Percentiles rank a stretch among this genome's conserved stretches.
These are phyloP conservation scores for Hormaphis cornu DNA, from an alignment of 1,140 invertebrate species.

Conservation along the genomic window DNA sequence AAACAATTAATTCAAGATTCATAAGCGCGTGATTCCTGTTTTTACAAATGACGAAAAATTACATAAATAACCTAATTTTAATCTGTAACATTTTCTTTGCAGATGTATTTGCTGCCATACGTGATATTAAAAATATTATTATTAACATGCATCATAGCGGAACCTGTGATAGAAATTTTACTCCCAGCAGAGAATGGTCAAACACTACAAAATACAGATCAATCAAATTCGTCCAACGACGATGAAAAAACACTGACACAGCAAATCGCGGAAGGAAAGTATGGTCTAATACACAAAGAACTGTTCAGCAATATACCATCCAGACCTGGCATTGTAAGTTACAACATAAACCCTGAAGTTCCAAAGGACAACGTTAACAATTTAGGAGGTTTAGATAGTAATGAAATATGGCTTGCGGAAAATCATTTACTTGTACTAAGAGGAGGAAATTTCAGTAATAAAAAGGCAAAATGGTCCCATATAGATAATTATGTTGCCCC, in stretches of 20 bases:
- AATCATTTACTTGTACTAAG: slow-evolving; percentile 74
- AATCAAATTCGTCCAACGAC: slow-evolving; percentile 49
- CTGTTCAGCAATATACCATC: slow-evolving; percentile 56
- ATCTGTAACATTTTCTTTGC: slow-evolving; percentile 19
- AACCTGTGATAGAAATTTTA: slow-evolving; percentile 4
- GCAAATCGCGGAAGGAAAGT: slow-evolving; percentile 79
- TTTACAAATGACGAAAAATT: slow-evolving; percentile 12
- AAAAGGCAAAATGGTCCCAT: slow-evolving; percentile 53
- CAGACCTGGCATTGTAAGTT: slow-evolving; percentile 70
- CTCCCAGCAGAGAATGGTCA: slow-evolving; percentile 9
- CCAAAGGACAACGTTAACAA: slow-evolving; percentile 66
- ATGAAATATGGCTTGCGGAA: slow-evolving; percentile 82
- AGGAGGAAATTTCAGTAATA: slow-evolving; percentile 54
- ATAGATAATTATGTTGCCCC: slow-evolving; percentile 75
- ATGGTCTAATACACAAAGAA: slow-evolving; percentile 77
- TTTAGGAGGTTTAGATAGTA: slow-evolving; percentile 67
- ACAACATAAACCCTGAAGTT: slow-evolving; percentile 64
- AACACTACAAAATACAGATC: slow-evolving; percentile 32
- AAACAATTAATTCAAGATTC: slow-evolving; percentile 26
- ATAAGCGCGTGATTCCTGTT: slow-evolving; percentile 27
- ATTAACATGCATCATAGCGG: not conserved
- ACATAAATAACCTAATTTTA: slow-evolving; percentile 16
- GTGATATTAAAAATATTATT: slow-evolving; percentile 30
- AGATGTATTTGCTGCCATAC: slow-evolving; percentile 28
- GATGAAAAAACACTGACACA: slow-evolving; percentile 71